Base-by-base conservation (phyloP, 2,888 invertebrate species). In the Eretmocerus hayati region DNA sequence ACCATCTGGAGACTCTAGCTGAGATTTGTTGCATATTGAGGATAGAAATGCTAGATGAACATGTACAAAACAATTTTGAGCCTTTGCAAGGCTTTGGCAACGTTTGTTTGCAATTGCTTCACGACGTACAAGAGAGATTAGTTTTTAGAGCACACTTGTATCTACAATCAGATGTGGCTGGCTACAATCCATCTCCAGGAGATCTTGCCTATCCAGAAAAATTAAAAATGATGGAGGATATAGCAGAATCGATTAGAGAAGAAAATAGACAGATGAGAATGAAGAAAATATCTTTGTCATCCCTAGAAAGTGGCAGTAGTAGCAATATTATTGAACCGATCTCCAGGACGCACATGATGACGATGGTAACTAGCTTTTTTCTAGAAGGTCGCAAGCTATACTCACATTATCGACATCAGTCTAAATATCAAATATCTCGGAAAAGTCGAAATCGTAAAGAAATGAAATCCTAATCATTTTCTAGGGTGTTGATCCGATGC, bases 181-280 rank as follows among this genome's bases (percentile, higher is more conserved):
- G 83, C 58, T 90, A 90, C 69, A 81, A 86, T 54, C 91, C 97
- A 1, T 93, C 93, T 11, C 82, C 87, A 4, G 97, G 97, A 0
- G 99, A 99, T 75, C 78, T 99, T 53, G 95, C 96, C 0, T 99
- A 99, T 76, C 99, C 99, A 0, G 92, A 95, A 61, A 96, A 97
- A 71, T 75, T 99, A 53, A 84, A 90, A 70, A 95, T 97, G 90
- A 97, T 99, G 94, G 92, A 95, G 80, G 90, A 75, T 19, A 71
- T 71, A 19, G 70, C 71, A 0, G 68, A 69, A 13, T 69, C 69
- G 0, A 63, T 71, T 15, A 56, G 69, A 21, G 67, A 71, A 36
- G 71, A 70, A 39, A 63, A 59, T 5, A 52, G 67, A 2, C 68
- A 68, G 43, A 58, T 63, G 4, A 61, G 62, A 40, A 60, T 67